These are phyloP conservation scores for Leptopilina clavipes DNA, from an alignment of 1,140 invertebrate genomes.

Conservation along the genomic window DNA sequence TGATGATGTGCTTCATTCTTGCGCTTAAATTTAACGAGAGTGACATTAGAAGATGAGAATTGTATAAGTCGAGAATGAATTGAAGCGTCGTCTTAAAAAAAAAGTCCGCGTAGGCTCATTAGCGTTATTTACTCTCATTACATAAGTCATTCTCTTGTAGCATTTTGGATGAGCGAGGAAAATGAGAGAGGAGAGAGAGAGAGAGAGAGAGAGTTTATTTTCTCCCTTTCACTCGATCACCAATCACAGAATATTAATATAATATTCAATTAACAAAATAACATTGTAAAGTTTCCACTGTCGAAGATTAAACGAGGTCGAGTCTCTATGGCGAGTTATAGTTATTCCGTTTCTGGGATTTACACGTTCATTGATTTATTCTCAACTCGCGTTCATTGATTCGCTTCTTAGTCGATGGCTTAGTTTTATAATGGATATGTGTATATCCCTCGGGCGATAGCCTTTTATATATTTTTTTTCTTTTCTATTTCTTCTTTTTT, in stretches of 20 bases:
- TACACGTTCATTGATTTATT: slow-evolving; percentile 13
- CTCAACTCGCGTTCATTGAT: slow-evolving; percentile 2
- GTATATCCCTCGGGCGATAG: slow-evolving; percentile 9
- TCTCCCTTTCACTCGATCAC: no score
- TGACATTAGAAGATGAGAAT: slow-evolving; percentile 7
- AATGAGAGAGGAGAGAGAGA: slow-evolving; percentile 3
- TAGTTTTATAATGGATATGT: slow-evolving; percentile 9
- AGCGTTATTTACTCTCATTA: slow-evolving; percentile 74
- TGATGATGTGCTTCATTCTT: slow-evolving; percentile 10
- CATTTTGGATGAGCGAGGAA: slow-evolving; percentile 4
- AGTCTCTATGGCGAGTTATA: slow-evolving; percentile 41
- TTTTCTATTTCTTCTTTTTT: neutral
- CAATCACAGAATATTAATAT: slow-evolving; percentile 31
- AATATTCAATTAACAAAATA: slow-evolving; percentile 42
- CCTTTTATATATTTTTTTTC: neutral
- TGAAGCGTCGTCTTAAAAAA: slow-evolving; percentile 50
- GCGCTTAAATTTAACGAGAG: neutral
- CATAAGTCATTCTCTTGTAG: slow-evolving; percentile 64
- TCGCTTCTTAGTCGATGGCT: neutral
- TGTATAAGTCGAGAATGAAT: slow-evolving; percentile 18
- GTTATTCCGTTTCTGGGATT: neutral
- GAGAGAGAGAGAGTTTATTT: neutral
- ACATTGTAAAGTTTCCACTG: slow-evolving; percentile 44
- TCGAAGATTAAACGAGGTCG: slow-evolving; percentile 52
- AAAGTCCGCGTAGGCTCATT: slow-evolving; percentile 70